These are phyloP conservation scores for Macaria liturata DNA, from an alignment of 2,888 invertebrate species.

Conservation along the genomic window DNA sequence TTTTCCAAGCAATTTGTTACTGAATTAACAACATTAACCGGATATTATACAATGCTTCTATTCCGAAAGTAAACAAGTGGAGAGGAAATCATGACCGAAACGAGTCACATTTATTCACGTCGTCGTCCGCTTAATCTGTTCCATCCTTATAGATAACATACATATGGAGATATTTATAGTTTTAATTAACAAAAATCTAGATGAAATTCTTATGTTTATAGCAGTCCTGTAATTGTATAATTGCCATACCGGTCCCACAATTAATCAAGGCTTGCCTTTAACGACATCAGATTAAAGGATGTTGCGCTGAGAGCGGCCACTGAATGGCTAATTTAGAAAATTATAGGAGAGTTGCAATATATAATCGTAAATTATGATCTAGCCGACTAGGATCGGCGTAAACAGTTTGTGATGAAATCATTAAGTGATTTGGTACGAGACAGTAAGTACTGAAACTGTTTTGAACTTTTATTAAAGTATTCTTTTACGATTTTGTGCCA, in stretches of 20 bases:
- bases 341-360: background rate
- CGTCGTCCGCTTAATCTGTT: conserved; percentile 9
- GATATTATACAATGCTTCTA: conserved; percentile 14
- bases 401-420: too few relatives aligned
- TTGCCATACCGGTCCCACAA: conserved; percentile 19
- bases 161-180: background rate
- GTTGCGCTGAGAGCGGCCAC: conserved; percentile 20
- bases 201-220: conserved; percentile 18
- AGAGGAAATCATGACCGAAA: conserved; percentile 9
- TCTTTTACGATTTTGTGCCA: too few relatives aligned
- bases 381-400: background rate
- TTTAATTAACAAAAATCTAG: conserved; percentile 1
- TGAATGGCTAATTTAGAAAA: conserved; percentile 9
- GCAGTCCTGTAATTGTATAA: conserved; percentile 25
- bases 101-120: conserved; percentile 8
- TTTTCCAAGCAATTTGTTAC: background rate
- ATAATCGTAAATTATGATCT: conserved; percentile 1
- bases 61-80: conserved; percentile 3
- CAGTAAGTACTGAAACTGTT: too few relatives aligned
- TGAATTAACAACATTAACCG: conserved; percentile 14
- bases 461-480: too few relatives aligned
- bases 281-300: conserved; percentile 27
- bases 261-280: conserved; percentile 24
- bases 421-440: too few relatives aligned
- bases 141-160: conserved; percentile 6